Conservation (phyloP, 2,797 vertebrate genomes). For the Malurus leucopterus region DNA sequence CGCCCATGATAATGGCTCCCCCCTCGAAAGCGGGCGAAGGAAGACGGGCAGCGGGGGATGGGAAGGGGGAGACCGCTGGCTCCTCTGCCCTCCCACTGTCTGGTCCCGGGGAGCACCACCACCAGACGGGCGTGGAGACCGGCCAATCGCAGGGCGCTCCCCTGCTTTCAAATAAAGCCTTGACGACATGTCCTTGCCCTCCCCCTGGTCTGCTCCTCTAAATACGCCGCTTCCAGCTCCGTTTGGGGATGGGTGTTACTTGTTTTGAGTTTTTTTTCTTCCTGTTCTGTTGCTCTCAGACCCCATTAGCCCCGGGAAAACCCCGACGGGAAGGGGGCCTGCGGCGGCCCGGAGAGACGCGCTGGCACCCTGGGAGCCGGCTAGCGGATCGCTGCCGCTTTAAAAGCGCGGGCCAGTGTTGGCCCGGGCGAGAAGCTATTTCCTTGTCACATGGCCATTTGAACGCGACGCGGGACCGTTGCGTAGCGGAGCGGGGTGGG, state of each 20-base stretch:
- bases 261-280: background rate
- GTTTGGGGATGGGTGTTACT: too few species aligned
- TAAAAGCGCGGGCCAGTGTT: background rate
- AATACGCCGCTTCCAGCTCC: background rate
- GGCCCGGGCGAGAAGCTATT: background rate
- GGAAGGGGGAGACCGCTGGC: background rate
- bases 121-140: background rate
- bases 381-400: conserved; percentile 34
- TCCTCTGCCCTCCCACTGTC: background rate
- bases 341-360: too few species aligned
- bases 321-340: background rate
- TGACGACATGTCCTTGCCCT: background rate
- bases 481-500: background rate
- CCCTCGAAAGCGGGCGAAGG: background rate
- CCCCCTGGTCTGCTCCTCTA: background rate
- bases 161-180: conserved; percentile 32
- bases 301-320: accelerated
- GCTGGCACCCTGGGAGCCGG: background rate
- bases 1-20: conserved; percentile 1
- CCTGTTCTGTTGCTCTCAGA: background rate
- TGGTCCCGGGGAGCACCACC: background rate
- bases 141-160: conserved; percentile 24
- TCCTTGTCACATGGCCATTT: conserved; percentile 46
- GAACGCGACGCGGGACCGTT: conserved; percentile 28
- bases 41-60: background rate